Percentiles rank a stretch among this genome's conserved stretches.
phyloP scores from a whole-genome alignment of 1,140 invertebrate species.

The Lepidurus arcticus region DNA sequence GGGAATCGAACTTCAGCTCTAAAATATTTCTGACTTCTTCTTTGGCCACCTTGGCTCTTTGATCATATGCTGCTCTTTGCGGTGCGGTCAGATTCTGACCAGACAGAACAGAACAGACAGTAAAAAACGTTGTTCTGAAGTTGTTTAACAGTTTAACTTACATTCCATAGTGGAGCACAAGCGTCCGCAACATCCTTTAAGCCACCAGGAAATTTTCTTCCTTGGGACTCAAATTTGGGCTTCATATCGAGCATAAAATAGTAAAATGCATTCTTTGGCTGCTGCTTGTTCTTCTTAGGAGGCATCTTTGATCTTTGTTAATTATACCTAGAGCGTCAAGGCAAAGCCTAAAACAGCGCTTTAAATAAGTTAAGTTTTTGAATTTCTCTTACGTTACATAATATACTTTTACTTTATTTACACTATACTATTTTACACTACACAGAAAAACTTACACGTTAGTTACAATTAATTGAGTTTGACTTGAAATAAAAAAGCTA shows the following conservation, averaged over 20 bases:
- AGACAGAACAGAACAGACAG: slow-evolving; percentile 17
- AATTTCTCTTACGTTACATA: too few species aligned
- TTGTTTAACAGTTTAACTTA: slow-evolving; percentile 26
- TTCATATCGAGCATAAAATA: slow-evolving; percentile 38
- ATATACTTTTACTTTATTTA: too few species aligned
- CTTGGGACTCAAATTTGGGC: slow-evolving; percentile 34
- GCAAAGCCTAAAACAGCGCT: too few species aligned
- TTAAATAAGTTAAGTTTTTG: too few species aligned
- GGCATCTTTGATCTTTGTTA: slow-evolving; percentile 8
- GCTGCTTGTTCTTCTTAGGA: slow-evolving; percentile 37
- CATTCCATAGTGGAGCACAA: slow-evolving; percentile 36
- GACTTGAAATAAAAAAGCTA: too few species aligned
- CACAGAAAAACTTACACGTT: too few species aligned
- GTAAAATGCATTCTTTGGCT: slow-evolving; percentile 36
- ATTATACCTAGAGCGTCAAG: too few species aligned
- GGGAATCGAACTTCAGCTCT: slow-evolving; percentile 26
- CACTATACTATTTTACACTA: too few species aligned
- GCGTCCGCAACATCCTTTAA: slow-evolving; percentile 35
- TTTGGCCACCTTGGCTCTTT: slow-evolving; percentile 35
- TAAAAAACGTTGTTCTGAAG: background rate
- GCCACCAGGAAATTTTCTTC: slow-evolving; percentile 35
- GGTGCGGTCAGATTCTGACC: slow-evolving; percentile 35
- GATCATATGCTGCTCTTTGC: slow-evolving; percentile 35
- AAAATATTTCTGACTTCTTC: background rate
- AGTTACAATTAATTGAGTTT: too few species aligned